Conservation (phyloP, 2,888 invertebrate genomes). For the Orchesellides sinensis region DNA sequence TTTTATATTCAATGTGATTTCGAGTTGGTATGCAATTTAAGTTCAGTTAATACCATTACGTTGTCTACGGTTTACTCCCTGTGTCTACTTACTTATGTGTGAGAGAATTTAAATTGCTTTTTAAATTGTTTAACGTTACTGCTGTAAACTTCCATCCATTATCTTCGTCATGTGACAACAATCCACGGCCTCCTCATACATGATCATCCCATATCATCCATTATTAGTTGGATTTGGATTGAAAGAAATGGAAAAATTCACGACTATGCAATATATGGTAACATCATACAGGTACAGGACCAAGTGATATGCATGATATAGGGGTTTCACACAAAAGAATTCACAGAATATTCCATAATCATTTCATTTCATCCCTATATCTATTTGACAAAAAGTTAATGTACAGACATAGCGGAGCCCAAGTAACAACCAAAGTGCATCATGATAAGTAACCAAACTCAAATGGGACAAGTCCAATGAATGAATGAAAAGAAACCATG, state of each 20-base stretch:
- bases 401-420: background rate
- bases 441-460: background rate
- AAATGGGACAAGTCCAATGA: constrained; percentile 46
- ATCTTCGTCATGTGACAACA: background rate
- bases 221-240: background rate
- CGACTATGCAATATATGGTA: background rate
- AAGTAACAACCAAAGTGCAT: background rate
- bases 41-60: no score
- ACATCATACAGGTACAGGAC: no score
- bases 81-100: constrained; percentile 4
- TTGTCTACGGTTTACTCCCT: no score
- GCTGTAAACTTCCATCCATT: background rate
- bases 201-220: background rate
- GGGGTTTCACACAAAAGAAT: background rate
- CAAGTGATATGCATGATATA: no score
- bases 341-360: background rate
- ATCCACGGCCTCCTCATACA: background rate
- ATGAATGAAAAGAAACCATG: constrained; percentile 30
- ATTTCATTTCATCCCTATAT: background rate
- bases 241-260: background rate
- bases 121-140: constrained; percentile 33
- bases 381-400: background rate
- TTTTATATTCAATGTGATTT: no score
- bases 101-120: constrained; percentile 30
- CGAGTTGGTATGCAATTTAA: no score